Evolutionary conservation across 2,888 invertebrate genomes (phyloP), one percentile per base, ranked within the genome.

Genomic region (Schizotus pectinicornis): DNA sequence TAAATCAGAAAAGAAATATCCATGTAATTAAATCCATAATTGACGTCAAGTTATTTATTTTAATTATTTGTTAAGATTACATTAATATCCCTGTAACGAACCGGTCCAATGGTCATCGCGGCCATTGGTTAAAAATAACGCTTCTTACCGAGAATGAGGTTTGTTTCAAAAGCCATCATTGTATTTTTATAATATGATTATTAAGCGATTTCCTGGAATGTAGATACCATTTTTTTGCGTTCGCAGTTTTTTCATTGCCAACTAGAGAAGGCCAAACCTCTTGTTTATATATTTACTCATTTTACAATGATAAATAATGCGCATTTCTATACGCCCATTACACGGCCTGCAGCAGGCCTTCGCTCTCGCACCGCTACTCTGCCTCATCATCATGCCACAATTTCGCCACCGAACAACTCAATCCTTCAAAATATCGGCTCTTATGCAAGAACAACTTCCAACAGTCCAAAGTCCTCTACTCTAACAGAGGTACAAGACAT

Each of bases 1-100:
- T 67, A 65, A 67, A 65, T 65, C 67, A 63, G 61, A 62, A 63
- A 67, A 64, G 63, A 64, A 63, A 64, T 65, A 65, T 63, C 60
- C 64, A 59, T 51, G 49, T 56, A 60, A 55, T 60, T 56, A 56
- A 59, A 65, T 59, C 65, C 59, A 59, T 64, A 62, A 65, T 64
- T 65, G 65, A 65, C 63, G 63, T 65, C 62, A 61, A 61, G 63
- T 64, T 64, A 65, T 63, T 63, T 65, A 65, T 65, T 65, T 63
- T 65, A 65, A 65, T 63, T 63, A 62, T 60, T 63, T 47, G 42
- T 42, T 54, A 47, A 56, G 61, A 63, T 58, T 60, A 57, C 53
- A 56, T 59, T 62, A 63, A 56, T 62, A 53, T 37, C 14, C 35
- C 42, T 38, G 22, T 38, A 46, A 42, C 37, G 45, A 52, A 55